Evolutionary conservation across 2,888 invertebrate genomes (phyloP), one percentile per base, ranked within the genome.

Genomic region (Stegana nigrithorax): DNA sequence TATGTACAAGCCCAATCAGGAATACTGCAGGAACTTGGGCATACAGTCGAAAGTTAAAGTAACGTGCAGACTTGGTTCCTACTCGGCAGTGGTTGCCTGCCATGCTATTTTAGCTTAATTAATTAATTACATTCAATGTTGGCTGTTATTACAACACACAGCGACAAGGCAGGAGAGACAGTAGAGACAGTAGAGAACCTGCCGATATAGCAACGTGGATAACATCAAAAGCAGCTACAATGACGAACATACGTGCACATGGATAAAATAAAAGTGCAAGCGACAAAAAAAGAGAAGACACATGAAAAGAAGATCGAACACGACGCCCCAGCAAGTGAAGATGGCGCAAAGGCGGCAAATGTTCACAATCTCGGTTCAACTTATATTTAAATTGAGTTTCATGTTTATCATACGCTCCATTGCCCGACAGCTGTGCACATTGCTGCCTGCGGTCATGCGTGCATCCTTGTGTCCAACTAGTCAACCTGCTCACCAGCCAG

Each of bases 71-170:
- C n/a, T n/a, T n/a, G n/a, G n/a, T n/a, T n/a, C n/a, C n/a, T n/a
- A n/a, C n/a, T n/a, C n/a, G n/a, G n/a, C n/a, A n/a, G n/a, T n/a
- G n/a, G n/a, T n/a, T n/a, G n/a, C n/a, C n/a, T n/a, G n/a, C n/a
- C n/a, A n/a, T n/a, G 74, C 73, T 76, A 73, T 75, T 78, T 64
- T 75, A 65, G 67, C 73, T 67, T 75, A 75, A 79, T 75, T 81
- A 79, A 79, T 81, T 81, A 79, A 81, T 80, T 80, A 79, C 80
- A 81, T 74, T 79, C 72, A 69, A 75, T 70, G 70, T 78, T 76
- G 76, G 44, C 10, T 44, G 10, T 19, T 39, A 12, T 19, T 26
- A n/a, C n/a, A n/a, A n/a, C n/a, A n/a, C n/a, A 23, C 47, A 47
- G 25, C 47, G 25, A 2, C 21, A 45, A 45, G 7, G 8, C 8